Percentiles rank a stretch among this genome's conserved stretches.
These are phyloP conservation scores for Siniperca chuatsi DNA, from an alignment of 2,113 vertebrate species.

Conservation along the genomic window DNA sequence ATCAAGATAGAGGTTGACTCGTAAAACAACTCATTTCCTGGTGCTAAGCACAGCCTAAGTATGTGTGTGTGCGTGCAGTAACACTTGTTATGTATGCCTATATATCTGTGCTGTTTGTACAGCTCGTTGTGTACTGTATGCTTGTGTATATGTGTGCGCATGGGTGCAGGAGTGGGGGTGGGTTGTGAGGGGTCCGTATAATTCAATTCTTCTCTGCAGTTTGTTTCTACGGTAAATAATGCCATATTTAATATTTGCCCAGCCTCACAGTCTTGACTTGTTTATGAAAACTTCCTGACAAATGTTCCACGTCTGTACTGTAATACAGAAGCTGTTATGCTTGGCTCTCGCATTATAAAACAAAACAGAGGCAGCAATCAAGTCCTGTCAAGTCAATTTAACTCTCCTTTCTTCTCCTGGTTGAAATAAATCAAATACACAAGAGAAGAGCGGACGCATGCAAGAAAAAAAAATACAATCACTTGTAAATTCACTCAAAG, in stretches of 20 bases:
- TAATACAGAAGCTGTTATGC: conserved; percentile 67
- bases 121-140: conserved; percentile 20
- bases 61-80: conserved; percentile 24
- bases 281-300: conserved; percentile 81
- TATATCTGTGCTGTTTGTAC: conserved; percentile 46
- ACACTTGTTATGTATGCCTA: conserved; percentile 22
- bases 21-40: conserved; percentile 70
- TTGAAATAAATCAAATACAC: conserved; percentile 74
- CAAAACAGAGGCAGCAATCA: conserved; percentile 73
- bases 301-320: conserved; percentile 63
- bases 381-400: conserved; percentile 76
- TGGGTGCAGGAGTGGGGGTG: not conserved
- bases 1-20: conserved; percentile 71
- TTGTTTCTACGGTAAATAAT: conserved; percentile 76
- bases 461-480: conserved; percentile 60
- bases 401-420: conserved; percentile 60
- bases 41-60: conserved; percentile 46
- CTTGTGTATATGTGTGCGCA: not conserved
- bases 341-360: conserved; percentile 71
- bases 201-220: conserved; percentile 59
- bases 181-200: conserved; percentile 27
- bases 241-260: conserved; percentile 75
- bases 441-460: conserved; percentile 51
- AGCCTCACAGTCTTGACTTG: conserved; percentile 68
- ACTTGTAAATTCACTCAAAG: conserved; percentile 73